These are phyloP conservation scores for Campopleginae sp. DNA, from an alignment of 2,888 invertebrate species.

Conservation along the genomic window DNA sequence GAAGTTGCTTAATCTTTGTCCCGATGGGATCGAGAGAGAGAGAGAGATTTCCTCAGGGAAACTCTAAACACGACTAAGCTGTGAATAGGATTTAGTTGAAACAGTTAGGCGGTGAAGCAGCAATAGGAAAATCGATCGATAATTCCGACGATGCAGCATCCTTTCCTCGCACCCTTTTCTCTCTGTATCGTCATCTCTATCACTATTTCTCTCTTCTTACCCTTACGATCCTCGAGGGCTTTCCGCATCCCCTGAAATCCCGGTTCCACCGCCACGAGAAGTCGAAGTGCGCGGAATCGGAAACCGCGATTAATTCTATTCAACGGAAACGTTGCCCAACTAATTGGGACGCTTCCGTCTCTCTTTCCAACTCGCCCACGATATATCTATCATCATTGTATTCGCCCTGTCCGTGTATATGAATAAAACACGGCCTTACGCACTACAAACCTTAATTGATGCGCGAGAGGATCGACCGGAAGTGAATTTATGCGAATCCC, in stretches of 20 bases:
- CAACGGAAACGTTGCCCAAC: constrained; percentile 65
- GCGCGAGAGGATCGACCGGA: constrained; percentile 33
- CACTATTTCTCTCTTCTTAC: constrained; percentile 37
- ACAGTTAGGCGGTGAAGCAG: constrained; percentile 46
- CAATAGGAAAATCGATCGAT: constrained; percentile 72
- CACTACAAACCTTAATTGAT: constrained; percentile 54
- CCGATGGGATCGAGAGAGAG: constrained; percentile 17
- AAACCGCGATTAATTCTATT: constrained; percentile 69
- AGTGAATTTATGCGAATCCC: constrained; percentile 61
- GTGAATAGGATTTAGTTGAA: constrained; percentile 60
- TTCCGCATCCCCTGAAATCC: constrained; percentile 38
- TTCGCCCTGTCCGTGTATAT: constrained; percentile 28
- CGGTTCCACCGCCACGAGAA: constrained; percentile 49
- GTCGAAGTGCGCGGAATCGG: constrained; percentile 64
- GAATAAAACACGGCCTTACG: constrained; percentile 29
- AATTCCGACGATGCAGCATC: constrained; percentile 49
- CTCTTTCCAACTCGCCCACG: constrained; percentile 51
- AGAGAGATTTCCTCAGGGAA: constrained; percentile 32
- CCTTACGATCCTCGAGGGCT: neutral
- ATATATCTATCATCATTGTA: constrained; percentile 18
- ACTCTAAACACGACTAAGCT: constrained; percentile 67
- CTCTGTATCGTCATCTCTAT: constrained; percentile 50
- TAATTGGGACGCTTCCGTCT: constrained; percentile 60
- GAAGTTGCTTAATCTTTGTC: constrained; percentile 67
- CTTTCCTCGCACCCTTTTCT: constrained; percentile 4